Base-by-base conservation (phyloP, 2,113 vertebrate genomes). In the Misgurnus anguillicaudatus region DNA sequence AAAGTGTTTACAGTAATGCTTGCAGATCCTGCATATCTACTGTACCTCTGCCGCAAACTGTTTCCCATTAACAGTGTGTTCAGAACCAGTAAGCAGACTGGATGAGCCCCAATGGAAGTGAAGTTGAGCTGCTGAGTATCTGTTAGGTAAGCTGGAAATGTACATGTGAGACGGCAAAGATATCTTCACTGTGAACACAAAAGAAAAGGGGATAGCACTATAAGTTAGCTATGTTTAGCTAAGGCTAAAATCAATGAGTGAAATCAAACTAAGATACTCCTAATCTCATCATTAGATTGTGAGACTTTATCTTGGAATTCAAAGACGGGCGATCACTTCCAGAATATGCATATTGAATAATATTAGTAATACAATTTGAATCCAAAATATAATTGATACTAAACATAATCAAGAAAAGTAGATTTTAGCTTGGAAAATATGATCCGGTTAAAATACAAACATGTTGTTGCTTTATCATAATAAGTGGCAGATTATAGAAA, bases 31-130 rank as follows among this genome's bases (percentile, higher is more conserved):
- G 21, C 51, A 66, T 82, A 41, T 42, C 39, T 39, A 47, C 48
- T 89, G 94, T 90, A 98, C 98, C 95, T 99, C 98, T 3, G 95
- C 96, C 6, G 95, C 91, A 67, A 94, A 96, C 81, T 94, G 95
- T 71, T 90, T 94, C 72, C 94, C 94, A 0, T 92, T 85, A 24
- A 99, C 47, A 0, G 87, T 94, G 87, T 99, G 98, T 64, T 99
- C 97, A 0, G 98, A 98, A 55, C 98, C 97, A 0, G 87, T 79
- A 0, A 92, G 93, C 73, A 77, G 87, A 31, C 79, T 87, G 14
- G 69, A 79, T 79, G 94, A 94, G 16, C 97, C 97, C 98, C 98
- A 99, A 89, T 99, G 98, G 9, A 99, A 89, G 83, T 99, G 98
- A 13, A 99, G 94, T 6, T 98, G 94, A 6, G 92, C 90, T 0